Percentiles rank a stretch among this genome's conserved stretches.
Evolutionary conservation across 1,140 invertebrate genomes (phyloP).

Genomic region (Pogonus chalceus): DNA sequence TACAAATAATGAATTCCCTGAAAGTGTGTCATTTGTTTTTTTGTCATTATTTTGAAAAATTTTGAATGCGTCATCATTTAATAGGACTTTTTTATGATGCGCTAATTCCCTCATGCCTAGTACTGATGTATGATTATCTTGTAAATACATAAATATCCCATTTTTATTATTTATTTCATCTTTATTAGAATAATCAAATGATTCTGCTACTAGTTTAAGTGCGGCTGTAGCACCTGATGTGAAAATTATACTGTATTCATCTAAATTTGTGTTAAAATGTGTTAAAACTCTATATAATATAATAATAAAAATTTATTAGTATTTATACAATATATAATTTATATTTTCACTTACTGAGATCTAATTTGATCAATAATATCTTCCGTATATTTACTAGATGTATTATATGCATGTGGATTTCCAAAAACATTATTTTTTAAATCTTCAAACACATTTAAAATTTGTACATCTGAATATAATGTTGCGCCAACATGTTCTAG

Average conservation of each 20-base stretch:
- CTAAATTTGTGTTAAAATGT: conserved; percentile 70
- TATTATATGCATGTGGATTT: conserved; percentile 74
- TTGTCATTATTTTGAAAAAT: conserved; percentile 9
- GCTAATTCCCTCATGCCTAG: conserved; percentile 68
- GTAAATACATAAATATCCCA: conserved; percentile 68
- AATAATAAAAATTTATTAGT: conserved; percentile 7
- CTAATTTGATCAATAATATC: conserved; percentile 74
- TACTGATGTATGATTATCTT: conserved; percentile 93
- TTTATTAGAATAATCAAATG: conserved; percentile 43
- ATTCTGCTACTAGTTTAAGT: conserved; percentile 74
- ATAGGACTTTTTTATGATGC: conserved; percentile 22
- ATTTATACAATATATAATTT: conserved; percentile 5
- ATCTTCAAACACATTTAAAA: conserved; percentile 53
- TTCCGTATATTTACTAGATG: conserved; percentile 59
- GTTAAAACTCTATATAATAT: conserved; percentile 56
- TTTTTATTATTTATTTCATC: conserved; percentile 21
- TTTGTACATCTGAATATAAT: conserved; percentile 66
- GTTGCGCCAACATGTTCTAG: conserved; percentile 86
- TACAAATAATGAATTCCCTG: conserved; percentile 60
- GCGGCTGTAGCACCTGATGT: conserved; percentile 80
- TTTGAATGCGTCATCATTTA: conserved; percentile 27
- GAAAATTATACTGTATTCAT: conserved; percentile 82
- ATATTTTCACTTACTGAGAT: conserved; percentile 47
- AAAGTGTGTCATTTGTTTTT: conserved; percentile 5
- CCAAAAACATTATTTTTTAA: conserved; percentile 63